phyloP scores from a whole-genome alignment of 2,113 vertebrate species.

The Lasiurus cinereus region DNA sequence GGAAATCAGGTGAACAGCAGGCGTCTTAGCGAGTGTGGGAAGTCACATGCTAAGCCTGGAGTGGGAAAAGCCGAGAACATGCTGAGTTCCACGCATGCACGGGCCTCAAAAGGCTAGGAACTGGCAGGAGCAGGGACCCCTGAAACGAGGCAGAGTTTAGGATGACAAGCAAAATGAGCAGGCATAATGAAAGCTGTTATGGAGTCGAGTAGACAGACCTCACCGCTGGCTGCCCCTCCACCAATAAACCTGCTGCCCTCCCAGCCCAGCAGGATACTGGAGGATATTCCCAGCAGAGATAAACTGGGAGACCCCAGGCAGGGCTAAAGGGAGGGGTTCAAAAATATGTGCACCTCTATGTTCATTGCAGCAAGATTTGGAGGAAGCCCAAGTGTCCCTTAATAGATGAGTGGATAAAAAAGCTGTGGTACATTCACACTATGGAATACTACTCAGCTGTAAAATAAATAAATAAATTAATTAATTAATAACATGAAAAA shows the following conservation, averaged over 20 bases:
- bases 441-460: too few relatives aligned
- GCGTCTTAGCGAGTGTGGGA: not conserved
- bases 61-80: not conserved
- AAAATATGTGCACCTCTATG: too few relatives aligned
- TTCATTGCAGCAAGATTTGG: too few relatives aligned
- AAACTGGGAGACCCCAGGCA: not conserved
- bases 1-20: not conserved
- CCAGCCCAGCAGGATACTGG: too few relatives aligned
- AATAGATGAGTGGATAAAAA: too few relatives aligned
- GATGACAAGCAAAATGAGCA: not conserved
- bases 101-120: not conserved
- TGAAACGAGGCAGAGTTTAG: not conserved
- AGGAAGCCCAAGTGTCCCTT: too few relatives aligned
- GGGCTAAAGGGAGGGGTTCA: not conserved
- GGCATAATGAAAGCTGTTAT: not conserved
- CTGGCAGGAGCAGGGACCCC: not conserved
- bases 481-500: too few relatives aligned
- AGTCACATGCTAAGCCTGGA: not conserved
- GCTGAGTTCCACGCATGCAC: accelerated
- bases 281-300: not conserved
- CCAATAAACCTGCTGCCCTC: not conserved
- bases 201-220: not conserved
- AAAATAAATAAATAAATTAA: too few relatives aligned
- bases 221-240: not conserved
- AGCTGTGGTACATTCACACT: too few relatives aligned